phyloP scores from a whole-genome alignment of 2,888 invertebrate species.

The Dichetophora obliterata region DNA sequence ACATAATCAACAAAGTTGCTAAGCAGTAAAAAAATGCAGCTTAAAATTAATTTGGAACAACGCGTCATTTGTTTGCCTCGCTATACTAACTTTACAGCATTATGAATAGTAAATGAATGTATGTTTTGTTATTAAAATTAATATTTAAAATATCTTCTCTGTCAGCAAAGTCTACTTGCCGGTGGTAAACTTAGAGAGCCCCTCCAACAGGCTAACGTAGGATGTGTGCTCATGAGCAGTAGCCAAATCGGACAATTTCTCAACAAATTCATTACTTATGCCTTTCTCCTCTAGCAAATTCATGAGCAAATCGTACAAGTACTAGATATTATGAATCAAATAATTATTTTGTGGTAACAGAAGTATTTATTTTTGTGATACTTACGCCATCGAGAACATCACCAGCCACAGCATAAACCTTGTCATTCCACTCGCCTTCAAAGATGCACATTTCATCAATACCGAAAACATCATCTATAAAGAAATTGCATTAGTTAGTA shows the following conservation, averaged over 20 bases:
- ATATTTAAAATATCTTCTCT: neutral
- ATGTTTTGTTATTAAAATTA: neutral
- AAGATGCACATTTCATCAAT: conserved; percentile 94
- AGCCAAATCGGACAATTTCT: conserved; percentile 87
- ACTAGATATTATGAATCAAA: conserved; percentile 75
- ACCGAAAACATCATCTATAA: conserved; percentile 86
- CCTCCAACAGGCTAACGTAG: conserved; percentile 89
- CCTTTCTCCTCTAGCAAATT: conserved; percentile 97
- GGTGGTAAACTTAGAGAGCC: conserved; percentile 85
- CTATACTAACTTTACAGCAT: conserved; percentile 17
- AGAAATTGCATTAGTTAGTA: too few species aligned
- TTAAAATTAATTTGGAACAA: neutral
- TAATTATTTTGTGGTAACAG: neutral
- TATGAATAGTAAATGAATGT: neutral
- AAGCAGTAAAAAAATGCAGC: neutral
- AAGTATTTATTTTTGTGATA: neutral
- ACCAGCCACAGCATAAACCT: conserved; percentile 90
- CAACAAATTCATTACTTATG: conserved; percentile 91
- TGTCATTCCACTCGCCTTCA: conserved; percentile 89
- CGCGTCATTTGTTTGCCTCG: neutral
- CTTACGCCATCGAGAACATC: conserved; percentile 95
- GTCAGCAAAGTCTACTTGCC: conserved; percentile 69
- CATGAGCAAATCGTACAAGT: conserved; percentile 93
- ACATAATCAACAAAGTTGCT: neutral
- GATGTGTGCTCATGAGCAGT: conserved; percentile 93